Conservation (phyloP, 2,797 vertebrate species). For the Triplophysa bombifrons region DNA sequence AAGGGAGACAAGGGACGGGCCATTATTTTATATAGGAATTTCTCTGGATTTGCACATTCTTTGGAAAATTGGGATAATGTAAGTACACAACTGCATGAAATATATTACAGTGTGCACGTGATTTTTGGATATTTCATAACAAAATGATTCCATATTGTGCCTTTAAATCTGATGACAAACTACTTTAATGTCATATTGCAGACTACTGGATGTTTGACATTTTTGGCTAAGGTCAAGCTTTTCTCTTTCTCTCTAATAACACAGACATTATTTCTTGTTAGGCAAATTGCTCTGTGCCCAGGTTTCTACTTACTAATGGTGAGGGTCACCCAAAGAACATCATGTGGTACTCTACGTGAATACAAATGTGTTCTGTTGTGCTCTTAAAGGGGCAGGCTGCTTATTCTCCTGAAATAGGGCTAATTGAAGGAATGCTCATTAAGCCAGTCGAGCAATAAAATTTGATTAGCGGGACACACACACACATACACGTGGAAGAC, state of each 20-base stretch:
- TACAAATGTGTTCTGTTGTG: constrained; percentile 69
- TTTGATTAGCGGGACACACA: constrained; percentile 68
- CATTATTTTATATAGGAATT: too few relatives aligned
- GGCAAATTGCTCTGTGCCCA: constrained; percentile 63
- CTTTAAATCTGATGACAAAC: constrained; percentile 41
- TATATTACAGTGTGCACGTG: too few relatives aligned
- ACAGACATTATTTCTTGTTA: constrained; percentile 68
- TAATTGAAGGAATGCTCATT: constrained; percentile 75
- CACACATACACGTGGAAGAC: constrained; percentile 26
- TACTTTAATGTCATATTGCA: constrained; percentile 38
- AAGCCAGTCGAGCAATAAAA: constrained; percentile 72
- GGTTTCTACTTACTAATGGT: constrained; percentile 66
- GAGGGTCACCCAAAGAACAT: constrained; percentile 67
- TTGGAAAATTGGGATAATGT: too few relatives aligned
- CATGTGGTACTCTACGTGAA: constrained; percentile 67
- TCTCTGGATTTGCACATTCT: too few relatives aligned
- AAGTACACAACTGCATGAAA: too few relatives aligned
- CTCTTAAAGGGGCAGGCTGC: constrained; percentile 67
- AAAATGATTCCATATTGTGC: too few relatives aligned
- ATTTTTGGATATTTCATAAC: too few relatives aligned
- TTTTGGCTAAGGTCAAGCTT: constrained; percentile 58
- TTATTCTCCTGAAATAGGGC: constrained; percentile 69
- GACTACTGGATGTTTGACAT: constrained; percentile 35
- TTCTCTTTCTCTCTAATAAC: constrained; percentile 52
- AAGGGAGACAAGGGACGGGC: too few relatives aligned